Evolutionary conservation across 92 coral and sea anemone genomes (phyloP).

Genomic region (Zoanthus gigantus): DNA sequence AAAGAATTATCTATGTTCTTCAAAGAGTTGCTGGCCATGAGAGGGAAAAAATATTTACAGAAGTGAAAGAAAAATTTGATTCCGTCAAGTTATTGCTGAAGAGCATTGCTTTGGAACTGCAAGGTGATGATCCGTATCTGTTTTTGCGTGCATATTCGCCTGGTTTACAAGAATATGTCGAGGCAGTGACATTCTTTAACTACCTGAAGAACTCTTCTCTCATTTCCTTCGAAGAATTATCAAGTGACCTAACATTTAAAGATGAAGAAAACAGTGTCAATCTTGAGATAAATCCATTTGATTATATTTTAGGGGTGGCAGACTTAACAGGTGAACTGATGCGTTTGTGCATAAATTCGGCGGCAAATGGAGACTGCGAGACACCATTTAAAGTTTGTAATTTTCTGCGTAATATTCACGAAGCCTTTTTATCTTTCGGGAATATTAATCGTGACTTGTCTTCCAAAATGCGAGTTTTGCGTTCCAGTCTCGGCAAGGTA

Average conservation of each 20-base stretch:
- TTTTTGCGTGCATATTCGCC: conserved; percentile 89
- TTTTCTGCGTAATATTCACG: conserved; percentile 79
- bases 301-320: conserved; percentile 93
- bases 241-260: conserved; percentile 63
- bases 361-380: conserved; percentile 83
- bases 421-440: conserved; percentile 77
- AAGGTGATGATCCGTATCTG: conserved; percentile 80
- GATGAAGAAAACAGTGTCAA: conserved; percentile 41
- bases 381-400: conserved; percentile 84
- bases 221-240: conserved; percentile 75
- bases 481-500: conserved; percentile 84
- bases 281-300: conserved; percentile 76
- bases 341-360: conserved; percentile 93
- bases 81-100: conserved; percentile 77
- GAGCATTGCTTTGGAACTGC: conserved; percentile 83
- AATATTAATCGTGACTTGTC: conserved; percentile 72
- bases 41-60: conserved; percentile 68
- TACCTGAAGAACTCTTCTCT: conserved; percentile 74
- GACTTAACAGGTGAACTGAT: conserved; percentile 97
- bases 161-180: conserved; percentile 93
- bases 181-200: conserved; percentile 84
- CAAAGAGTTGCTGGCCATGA: conserved; percentile 89
- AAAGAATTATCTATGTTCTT: conserved; percentile 81
- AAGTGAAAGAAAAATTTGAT: conserved; percentile 82
- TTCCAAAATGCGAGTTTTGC: conserved; percentile 80